Evolutionary conservation across 2,113 vertebrate species (phyloP).

Genomic region (Xiphophorus couchianus): DNA sequence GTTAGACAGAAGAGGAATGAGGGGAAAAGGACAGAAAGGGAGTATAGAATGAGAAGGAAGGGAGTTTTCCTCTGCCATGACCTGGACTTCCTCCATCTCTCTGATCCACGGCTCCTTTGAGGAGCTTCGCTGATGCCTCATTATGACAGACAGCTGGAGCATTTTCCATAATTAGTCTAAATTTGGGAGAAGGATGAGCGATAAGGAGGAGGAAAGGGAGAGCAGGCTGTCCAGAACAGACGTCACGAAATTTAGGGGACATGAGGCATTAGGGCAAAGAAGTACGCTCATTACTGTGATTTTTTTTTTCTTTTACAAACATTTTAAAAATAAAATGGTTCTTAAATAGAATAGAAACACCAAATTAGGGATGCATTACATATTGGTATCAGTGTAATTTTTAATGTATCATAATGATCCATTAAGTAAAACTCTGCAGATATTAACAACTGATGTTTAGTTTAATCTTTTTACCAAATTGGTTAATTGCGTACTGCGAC

Average conservation of each 20-base stretch:
- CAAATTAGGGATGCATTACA: too few relatives aligned
- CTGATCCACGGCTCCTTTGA: constrained; percentile 18
- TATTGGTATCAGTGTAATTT: too few relatives aligned
- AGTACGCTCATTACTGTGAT: not conserved
- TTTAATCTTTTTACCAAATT: too few relatives aligned
- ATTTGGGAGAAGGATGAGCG: not conserved
- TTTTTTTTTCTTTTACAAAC: too few relatives aligned
- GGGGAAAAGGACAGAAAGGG: not conserved
- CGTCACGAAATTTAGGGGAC: too few relatives aligned
- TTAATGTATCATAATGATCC: too few relatives aligned
- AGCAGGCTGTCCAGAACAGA: not conserved
- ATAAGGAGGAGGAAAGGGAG: constrained; percentile 21
- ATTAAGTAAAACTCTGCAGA: too few relatives aligned
- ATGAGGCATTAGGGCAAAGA: not conserved
- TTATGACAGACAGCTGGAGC: constrained; percentile 22
- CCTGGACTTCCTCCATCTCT: constrained; percentile 44
- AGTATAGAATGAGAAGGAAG: constrained; percentile 29
- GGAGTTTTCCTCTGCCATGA: constrained; percentile 51
- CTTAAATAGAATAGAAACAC: too few relatives aligned
- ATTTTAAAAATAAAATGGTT: too few relatives aligned
- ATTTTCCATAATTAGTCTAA: constrained; percentile 36
- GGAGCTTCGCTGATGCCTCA: constrained; percentile 4
- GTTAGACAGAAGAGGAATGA: not conserved
- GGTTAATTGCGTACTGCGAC: too few relatives aligned
- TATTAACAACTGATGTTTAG: too few relatives aligned